phyloP scores from a whole-genome alignment of 2,113 vertebrate genomes.

The Anser cygnoides region DNA sequence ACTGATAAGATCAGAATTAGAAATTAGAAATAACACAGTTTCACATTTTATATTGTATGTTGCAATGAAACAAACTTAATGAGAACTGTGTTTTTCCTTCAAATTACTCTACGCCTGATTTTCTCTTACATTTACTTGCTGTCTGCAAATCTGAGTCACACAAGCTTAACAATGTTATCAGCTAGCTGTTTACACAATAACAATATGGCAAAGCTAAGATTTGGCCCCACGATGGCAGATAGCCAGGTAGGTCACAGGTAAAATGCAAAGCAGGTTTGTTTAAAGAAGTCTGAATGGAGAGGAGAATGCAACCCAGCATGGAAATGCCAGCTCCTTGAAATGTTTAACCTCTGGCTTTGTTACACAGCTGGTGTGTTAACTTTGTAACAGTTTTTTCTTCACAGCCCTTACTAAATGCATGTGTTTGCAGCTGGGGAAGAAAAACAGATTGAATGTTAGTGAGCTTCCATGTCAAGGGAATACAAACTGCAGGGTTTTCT shows the following conservation, averaged over 20 bases:
- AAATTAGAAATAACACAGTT: neutral
- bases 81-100: neutral
- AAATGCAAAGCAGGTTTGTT: slow-evolving; percentile 40
- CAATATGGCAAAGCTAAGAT: neutral
- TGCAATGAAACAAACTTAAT: neutral
- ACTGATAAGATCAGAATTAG: neutral
- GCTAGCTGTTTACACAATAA: neutral
- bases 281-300: slow-evolving; percentile 16
- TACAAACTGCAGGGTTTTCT: neutral
- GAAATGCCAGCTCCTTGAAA: slow-evolving; percentile 18
- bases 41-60: neutral
- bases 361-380: neutral
- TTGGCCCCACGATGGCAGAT: neutral
- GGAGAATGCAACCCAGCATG: neutral
- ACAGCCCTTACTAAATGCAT: neutral
- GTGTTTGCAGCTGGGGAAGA: neutral
- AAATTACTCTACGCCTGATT: neutral
- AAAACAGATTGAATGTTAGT: neutral
- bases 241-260: slow-evolving; percentile 20
- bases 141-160: neutral
- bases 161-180: neutral
- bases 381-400: neutral
- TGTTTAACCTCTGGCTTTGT: neutral
- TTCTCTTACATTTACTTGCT: neutral
- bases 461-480: neutral